Conservation (phyloP, 1,140 invertebrate species). For the Phymorhynchus buccinoides region DNA sequence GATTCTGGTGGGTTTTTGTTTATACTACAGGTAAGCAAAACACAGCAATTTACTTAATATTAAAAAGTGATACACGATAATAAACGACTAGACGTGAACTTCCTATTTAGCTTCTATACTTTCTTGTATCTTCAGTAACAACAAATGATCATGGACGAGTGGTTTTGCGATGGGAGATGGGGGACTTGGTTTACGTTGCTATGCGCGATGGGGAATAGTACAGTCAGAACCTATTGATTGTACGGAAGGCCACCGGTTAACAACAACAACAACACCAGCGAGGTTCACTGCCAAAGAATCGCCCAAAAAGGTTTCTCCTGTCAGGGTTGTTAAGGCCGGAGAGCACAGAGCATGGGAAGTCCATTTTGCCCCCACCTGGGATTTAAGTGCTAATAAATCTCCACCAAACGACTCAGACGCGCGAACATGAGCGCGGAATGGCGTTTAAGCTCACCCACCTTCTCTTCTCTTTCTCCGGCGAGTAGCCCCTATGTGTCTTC, state of each 20-base stretch:
- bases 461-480: background rate
- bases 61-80: too few species aligned
- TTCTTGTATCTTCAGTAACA: too few species aligned
- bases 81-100: too few species aligned
- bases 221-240: background rate
- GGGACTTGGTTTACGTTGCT: too few species aligned
- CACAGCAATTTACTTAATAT: too few species aligned
- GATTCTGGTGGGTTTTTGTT: too few species aligned
- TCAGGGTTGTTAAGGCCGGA: background rate
- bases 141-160: too few species aligned
- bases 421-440: background rate
- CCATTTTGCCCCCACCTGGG: constrained; percentile 9
- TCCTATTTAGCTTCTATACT: too few species aligned
- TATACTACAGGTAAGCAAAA: too few species aligned
- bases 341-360: background rate
- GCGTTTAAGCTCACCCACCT: background rate
- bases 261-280: background rate
- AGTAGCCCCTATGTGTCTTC: too few species aligned
- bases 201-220: background rate
- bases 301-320: background rate
- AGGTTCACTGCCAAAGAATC: background rate
- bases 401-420: background rate
- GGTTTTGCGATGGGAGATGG: too few species aligned
- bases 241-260: background rate
- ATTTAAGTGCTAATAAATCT: background rate